Percentiles rank a stretch among this genome's conserved stretches.
Evolutionary conservation across 2,888 invertebrate genomes (phyloP).

Genomic region (Kuschelorhynchus macadamiae): DNA sequence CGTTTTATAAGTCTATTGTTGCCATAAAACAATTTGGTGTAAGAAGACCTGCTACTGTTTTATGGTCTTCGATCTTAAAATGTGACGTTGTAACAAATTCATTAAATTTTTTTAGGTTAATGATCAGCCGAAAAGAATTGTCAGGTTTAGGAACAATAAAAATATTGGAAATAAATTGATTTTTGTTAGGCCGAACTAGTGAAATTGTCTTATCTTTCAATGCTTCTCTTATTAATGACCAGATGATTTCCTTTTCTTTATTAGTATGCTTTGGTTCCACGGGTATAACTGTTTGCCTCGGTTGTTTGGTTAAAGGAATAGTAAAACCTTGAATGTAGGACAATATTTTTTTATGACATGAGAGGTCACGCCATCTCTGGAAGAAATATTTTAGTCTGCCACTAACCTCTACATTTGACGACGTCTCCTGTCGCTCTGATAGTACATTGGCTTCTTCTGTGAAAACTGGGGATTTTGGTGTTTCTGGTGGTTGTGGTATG

Average conservation of each 20-base stretch:
- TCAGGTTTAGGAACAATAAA: slow-evolving; percentile 21
- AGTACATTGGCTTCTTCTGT: too few relatives aligned
- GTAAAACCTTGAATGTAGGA: too few relatives aligned
- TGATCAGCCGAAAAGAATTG: background rate
- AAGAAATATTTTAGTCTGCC: too few relatives aligned
- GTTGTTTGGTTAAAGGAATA: too few relatives aligned
- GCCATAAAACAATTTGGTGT: slow-evolving; percentile 16
- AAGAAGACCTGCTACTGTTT: background rate
- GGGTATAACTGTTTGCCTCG: too few relatives aligned
- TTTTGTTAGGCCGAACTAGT: background rate
- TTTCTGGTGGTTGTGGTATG: too few relatives aligned
- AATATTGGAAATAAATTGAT: slow-evolving; percentile 13
- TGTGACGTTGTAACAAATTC: background rate
- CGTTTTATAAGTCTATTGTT: slow-evolving; percentile 20
- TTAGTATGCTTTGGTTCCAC: background rate
- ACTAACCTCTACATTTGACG: background rate
- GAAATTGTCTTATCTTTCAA: too few relatives aligned
- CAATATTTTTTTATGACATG: too few relatives aligned
- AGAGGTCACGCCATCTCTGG: too few relatives aligned
- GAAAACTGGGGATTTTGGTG: background rate
- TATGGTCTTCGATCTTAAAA: slow-evolving; percentile 13
- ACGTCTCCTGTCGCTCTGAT: slow-evolving; percentile 3
- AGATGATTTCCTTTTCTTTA: too few relatives aligned
- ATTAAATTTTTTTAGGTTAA: slow-evolving; percentile 7
- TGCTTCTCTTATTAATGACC: too few relatives aligned